These are phyloP conservation scores for Bombus pascuorum DNA, from an alignment of 1,140 invertebrate species.

Conservation along the genomic window DNA sequence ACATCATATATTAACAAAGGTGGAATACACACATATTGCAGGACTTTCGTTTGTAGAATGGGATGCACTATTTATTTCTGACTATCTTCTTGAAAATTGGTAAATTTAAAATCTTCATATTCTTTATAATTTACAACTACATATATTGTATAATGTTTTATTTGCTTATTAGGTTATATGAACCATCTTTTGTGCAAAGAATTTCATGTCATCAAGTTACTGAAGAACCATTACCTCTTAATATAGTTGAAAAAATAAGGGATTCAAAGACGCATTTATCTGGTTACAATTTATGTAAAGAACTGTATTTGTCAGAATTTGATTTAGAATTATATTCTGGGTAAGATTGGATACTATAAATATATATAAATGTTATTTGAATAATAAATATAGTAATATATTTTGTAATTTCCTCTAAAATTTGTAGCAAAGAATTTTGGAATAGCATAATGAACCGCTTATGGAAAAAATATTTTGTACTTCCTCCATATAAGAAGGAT, in stretches of 20 bases:
- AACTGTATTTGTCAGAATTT: constrained; percentile 92
- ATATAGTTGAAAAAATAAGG: constrained; percentile 86
- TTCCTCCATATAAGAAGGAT: constrained; percentile 90
- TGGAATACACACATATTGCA: constrained; percentile 91
- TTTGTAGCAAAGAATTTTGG: constrained; percentile 88
- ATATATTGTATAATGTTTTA: not conserved
- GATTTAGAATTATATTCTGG: constrained; percentile 92
- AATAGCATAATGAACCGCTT: constrained; percentile 87
- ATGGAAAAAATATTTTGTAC: constrained; percentile 90
- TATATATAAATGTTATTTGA: not conserved
- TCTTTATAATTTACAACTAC: not conserved
- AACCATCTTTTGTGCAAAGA: constrained; percentile 86
- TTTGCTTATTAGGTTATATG: constrained; percentile 82
- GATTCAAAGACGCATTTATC: constrained; percentile 88
- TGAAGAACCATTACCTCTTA: constrained; percentile 87
- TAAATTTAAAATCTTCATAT: constrained; percentile 64
- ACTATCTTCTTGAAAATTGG: constrained; percentile 92
- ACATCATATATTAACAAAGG: constrained; percentile 91
- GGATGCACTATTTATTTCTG: constrained; percentile 92
- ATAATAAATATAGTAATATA: not conserved
- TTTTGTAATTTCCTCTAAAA: constrained; percentile 8
- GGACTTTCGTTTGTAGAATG: constrained; percentile 94
- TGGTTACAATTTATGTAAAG: constrained; percentile 89
- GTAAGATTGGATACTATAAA: constrained; percentile 75
- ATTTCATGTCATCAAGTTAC: constrained; percentile 90